Percentiles rank a stretch among this genome's conserved stretches.
These are phyloP conservation scores for Girardinus metallicus DNA, from an alignment of 2,797 vertebrate species.

Conservation along the genomic window DNA sequence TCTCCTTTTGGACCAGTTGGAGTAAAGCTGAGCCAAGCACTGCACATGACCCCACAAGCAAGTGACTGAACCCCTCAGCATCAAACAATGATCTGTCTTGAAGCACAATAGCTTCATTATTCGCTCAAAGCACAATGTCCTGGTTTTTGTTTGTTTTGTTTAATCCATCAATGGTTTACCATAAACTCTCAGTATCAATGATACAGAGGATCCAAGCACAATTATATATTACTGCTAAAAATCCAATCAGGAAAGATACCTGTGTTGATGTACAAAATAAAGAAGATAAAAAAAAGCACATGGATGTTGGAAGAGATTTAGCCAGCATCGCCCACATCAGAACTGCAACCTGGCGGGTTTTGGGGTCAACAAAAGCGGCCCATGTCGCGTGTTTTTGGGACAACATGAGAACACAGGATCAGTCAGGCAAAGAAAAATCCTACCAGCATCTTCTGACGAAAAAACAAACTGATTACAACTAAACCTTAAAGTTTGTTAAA, in stretches of 20 bases:
- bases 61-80: slow-evolving; percentile 47
- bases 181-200: not conserved
- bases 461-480: not conserved
- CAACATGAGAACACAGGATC: slow-evolving; percentile 48
- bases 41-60: slow-evolving; percentile 63
- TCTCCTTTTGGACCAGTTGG: slow-evolving; percentile 23
- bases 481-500: not conserved
- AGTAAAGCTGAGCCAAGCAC: slow-evolving; percentile 60
- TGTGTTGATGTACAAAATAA: not conserved
- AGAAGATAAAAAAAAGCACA: not conserved
- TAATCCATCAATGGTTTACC: slow-evolving; percentile 45
- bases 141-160: slow-evolving; percentile 33
- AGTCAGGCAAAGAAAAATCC: not conserved
- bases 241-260: not conserved
- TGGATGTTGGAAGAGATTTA: slow-evolving; percentile 8
- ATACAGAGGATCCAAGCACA: not conserved
- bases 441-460: not conserved
- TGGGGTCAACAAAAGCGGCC: slow-evolving; percentile 45
- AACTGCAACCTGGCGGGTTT: slow-evolving; percentile 21
- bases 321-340: slow-evolving; percentile 40
- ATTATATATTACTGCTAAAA: not conserved
- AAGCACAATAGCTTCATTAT: slow-evolving; percentile 65
- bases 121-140: slow-evolving; percentile 56
- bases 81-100: slow-evolving; percentile 65
- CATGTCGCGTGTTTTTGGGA: slow-evolving; percentile 46